Evolutionary conservation across 2,797 vertebrate genomes (phyloP).

Genomic region (Prionace glauca): DNA sequence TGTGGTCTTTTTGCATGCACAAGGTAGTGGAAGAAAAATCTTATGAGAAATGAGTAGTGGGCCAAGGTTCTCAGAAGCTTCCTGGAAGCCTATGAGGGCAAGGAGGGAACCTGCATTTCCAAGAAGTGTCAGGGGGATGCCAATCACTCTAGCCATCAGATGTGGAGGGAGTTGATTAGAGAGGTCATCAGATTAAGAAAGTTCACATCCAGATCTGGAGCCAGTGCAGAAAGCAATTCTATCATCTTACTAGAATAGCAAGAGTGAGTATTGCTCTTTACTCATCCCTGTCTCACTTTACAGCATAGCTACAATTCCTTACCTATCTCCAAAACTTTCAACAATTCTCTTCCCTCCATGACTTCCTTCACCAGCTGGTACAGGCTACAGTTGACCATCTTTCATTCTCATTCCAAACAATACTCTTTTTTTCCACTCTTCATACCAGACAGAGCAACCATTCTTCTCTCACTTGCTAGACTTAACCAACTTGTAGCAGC

Average conservation of each 20-base stretch:
- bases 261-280: neutral
- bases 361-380: neutral
- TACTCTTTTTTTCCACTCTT: neutral
- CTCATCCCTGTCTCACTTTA: neutral
- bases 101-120: neutral
- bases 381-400: neutral
- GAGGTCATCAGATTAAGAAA: neutral
- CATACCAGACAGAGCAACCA: neutral
- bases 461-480: neutral
- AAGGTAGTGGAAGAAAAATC: neutral
- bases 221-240: neutral
- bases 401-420: neutral
- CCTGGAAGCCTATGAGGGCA: neutral
- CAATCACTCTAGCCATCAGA: neutral
- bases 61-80: neutral
- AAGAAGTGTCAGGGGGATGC: neutral
- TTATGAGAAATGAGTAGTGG: neutral
- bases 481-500: neutral
- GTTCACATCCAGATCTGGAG: neutral
- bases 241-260: neutral
- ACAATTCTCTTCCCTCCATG: neutral
- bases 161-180: neutral
- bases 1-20: neutral
- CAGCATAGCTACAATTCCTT: neutral
- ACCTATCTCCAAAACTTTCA: neutral